Base-by-base conservation (phyloP, 2,888 invertebrate genomes). In the Meta bourneti region DNA sequence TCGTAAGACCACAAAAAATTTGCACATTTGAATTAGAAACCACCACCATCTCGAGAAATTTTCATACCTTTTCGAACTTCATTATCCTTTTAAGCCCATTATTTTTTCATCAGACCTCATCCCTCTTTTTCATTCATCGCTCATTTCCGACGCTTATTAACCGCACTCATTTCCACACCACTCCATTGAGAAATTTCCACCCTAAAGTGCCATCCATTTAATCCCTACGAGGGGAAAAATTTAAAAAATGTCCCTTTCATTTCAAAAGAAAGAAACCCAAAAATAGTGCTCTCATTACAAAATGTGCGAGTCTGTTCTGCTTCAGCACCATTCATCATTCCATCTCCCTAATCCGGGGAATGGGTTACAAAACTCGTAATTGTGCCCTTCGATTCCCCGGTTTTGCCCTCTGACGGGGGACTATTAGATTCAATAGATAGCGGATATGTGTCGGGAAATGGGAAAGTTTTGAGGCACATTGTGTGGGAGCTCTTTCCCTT, bases 331-430 rank as follows among this genome's bases (percentile, higher is more conserved):
- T 79, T 52, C 77, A 77, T 85, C 85, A 85, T 69, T 9, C 74
- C 54, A 52, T 74, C 70, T 48, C 51, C 78, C 34, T 51, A 77
- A 77, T 77, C 77, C 61, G 9, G 16, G 52, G 78, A 86, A 79
- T 52, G 86, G 78, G 69, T 78, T 86, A 51, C 51, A 49, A 86
- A 77, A 71, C 70, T 71, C 86, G 52, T 86, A 86, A 86, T 86
- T 86, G 79, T 79, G 20, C 77, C 72, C 70, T 61, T 69, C 48
- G 70, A 48, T 70, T 49, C 71, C 80, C 71, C 52, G 34, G n/a
- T 71, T 83, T 19, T 72, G 8, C n/a, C 72, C 74, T 83, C 54
- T 61, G 72, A 74, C 83, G 19, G 70, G 34, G 34, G 52, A 83
- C 83, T 83, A 70, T 78, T 86, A 70, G 70, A 79, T 19, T 70